Conservation (phyloP, 53 echinoderm and acorn worm genomes). For the Actinopyga echinites region DNA sequence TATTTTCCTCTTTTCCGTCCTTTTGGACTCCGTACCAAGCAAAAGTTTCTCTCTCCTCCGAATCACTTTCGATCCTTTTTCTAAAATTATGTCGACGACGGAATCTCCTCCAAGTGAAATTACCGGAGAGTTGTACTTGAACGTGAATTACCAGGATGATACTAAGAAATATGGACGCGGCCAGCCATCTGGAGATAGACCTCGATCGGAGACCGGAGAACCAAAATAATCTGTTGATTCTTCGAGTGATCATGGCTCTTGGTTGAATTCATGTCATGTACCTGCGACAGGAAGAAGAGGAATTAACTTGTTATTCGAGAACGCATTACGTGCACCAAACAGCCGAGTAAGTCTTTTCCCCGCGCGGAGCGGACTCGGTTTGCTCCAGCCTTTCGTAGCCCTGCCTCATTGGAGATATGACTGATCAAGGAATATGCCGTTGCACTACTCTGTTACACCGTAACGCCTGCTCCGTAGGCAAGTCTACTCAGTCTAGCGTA, state of each 20-base stretch:
- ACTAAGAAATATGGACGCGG: neutral
- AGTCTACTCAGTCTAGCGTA: too few relatives aligned
- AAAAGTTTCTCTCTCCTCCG: neutral
- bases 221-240: conserved; percentile 4
- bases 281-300: neutral
- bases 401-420: too few relatives aligned
- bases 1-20: neutral
- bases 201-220: neutral
- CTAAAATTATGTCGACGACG: neutral
- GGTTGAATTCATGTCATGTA: conserved; percentile 10
- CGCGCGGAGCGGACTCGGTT: too few relatives aligned
- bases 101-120: neutral
- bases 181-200: neutral
- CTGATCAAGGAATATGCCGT: too few relatives aligned
- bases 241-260: neutral
- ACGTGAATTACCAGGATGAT: neutral
- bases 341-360: too few relatives aligned
- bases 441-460: too few relatives aligned
- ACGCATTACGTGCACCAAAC: too few relatives aligned
- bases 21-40: conserved; percentile 36
- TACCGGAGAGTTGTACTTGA: conserved; percentile 24
- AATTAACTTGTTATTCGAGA: too few relatives aligned
- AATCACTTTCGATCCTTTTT: neutral
- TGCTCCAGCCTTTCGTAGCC: too few relatives aligned
- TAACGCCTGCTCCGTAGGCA: too few relatives aligned